Evolutionary conservation across 2,888 invertebrate genomes (phyloP), one percentile per base, ranked within the genome.

Genomic region (Mimas tiliae): DNA sequence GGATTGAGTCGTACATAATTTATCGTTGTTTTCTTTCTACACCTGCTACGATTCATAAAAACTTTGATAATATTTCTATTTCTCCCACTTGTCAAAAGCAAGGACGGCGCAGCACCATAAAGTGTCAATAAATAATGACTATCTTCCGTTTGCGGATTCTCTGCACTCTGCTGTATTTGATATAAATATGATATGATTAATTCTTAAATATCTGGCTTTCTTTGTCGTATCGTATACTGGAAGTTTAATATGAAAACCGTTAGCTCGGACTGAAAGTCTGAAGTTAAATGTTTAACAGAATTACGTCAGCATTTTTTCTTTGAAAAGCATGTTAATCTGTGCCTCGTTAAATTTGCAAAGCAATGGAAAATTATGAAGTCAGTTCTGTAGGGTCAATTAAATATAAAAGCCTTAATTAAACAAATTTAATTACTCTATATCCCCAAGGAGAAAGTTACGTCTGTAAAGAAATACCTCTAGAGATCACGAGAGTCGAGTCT

Each of bases 351-450:
- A 58, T 58, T 58, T 42, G 58, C 42, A 58, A 42, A 42, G 58
- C 55, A 9, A 38, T 55, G 55, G 33, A 58, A 58, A 42, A 42
- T 58, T 42, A 38, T 42, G 42, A 58, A 58, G 11, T 55, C 38
- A 38, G 38, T 19, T 58, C 42, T 58, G 58, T 42, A 58, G 12
- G 58, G 58, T 58, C 68, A 66, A 53, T 65, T 66, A 58, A 70
- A 75, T 73, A 74, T 78, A 69, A 58, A 58, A 58, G 19, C 19
- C 38, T 74, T 73, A 72, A 80, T 79, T 75, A 76, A 77, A 74
- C 73, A 77, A 79, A 76, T 79, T 81, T 74, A 78, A 80, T 78
- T 76, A 78, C 71, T 65, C 66, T 74, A 67, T 72, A 77, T 75
- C 75, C 74, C 71, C 65, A 64, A 72, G 73, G 77, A 74, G 68